Conservation (phyloP, 2,797 vertebrate genomes). For the Enteromius viviparus region DNA sequence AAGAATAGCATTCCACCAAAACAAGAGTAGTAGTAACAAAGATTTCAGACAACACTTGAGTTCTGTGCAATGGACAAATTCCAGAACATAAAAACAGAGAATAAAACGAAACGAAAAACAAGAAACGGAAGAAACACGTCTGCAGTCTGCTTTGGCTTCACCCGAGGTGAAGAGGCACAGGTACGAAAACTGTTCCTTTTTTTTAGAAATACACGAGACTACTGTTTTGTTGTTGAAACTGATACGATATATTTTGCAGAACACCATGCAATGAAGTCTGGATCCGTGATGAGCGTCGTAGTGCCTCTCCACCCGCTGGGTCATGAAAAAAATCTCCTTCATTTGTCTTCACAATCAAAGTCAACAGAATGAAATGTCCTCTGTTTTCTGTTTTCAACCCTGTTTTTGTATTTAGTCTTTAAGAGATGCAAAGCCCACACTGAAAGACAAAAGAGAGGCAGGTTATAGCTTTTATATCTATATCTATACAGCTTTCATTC, state of each 20-base stretch:
- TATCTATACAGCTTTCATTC: neutral
- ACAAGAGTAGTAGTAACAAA: conserved; percentile 49
- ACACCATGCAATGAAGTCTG: conserved; percentile 76
- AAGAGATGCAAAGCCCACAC: conserved; percentile 49
- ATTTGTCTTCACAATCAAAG: conserved; percentile 66
- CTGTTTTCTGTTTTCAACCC: conserved; percentile 45
- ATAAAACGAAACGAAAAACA: conserved; percentile 56
- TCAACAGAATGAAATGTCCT: conserved; percentile 53
- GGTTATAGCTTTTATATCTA: neutral
- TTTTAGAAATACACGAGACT: conserved; percentile 57
- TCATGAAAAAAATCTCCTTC: conserved; percentile 65
- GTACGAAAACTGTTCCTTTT: conserved; percentile 66
- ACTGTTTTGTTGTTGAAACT: conserved; percentile 57
- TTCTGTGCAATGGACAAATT: conserved; percentile 74
- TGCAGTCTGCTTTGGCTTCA: conserved; percentile 85
- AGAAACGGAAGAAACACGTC: conserved; percentile 63
- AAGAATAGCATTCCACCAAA: conserved; percentile 48
- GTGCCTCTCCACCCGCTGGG: conserved; percentile 69
- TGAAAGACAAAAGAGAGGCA: conserved; percentile 32
- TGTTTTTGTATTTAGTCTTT: conserved; percentile 60
- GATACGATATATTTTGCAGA: conserved; percentile 67
- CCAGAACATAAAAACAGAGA: conserved; percentile 65
- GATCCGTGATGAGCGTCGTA: conserved; percentile 63
- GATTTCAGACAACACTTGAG: conserved; percentile 64
- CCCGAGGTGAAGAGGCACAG: conserved; percentile 79